Base-by-base conservation (phyloP, 2,888 invertebrate genomes). In the Drosophila tanythrix region DNA sequence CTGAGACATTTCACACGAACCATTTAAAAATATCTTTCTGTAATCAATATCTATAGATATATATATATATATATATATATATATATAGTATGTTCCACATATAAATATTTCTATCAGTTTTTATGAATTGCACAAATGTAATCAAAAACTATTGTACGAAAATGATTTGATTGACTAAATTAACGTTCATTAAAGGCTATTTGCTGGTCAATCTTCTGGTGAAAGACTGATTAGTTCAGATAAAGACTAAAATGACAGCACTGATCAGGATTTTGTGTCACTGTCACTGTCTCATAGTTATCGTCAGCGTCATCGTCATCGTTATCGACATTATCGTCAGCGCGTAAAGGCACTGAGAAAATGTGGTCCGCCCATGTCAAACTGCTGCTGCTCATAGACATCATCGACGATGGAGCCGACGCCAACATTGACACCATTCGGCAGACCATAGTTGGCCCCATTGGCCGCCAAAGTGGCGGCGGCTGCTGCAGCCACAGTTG, bases 301-400 rank as follows among this genome's bases (percentile, higher is more conserved):
- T 27, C 29, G 36, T 46, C 43, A 55, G 15, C 31, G 51, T 61
- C 11, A 58, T 65, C 35, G 57, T 55, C 13, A 15, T 43, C 43
- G 65, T 43, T 15, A 18, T 21, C 50, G 38, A 61, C 46, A 25
- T 43, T 29, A 25, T 25, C 46, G 25, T 46, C 70, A 92, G 84
- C 91, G 92, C 82, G 92, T 92, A 76, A 92, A 92, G 90, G 92
- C 92, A 92, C 92, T 92, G 73, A 92, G 87, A 85, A 92, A 92
- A 88, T 92, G 93, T 62, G 92, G 92, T 46, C 92, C 93, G 15
- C 91, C 91, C 89, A 92, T 89, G 66, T 92, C 93, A 61, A 92
- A 93, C 69, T 92, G 92, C 59, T 92, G 92, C 70, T 90, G 90
- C 36, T 91, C 92, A 43, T 81, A 92, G 25, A 76, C 76, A 67